Evolutionary conservation across 2,113 vertebrate species (phyloP).

Genomic region (Rattus rattus): DNA sequence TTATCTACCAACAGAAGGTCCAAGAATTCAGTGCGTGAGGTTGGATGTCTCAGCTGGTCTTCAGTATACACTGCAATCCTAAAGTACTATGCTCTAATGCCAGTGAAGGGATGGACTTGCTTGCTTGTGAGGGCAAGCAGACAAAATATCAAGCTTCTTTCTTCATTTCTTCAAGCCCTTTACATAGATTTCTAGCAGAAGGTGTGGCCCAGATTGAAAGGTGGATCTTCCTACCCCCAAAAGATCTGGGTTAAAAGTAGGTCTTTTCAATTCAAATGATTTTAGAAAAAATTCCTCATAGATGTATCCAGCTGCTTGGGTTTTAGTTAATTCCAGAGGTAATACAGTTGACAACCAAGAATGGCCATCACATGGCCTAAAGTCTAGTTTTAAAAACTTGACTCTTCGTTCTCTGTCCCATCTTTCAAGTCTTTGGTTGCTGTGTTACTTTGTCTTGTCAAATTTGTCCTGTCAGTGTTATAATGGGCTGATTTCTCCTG

Average conservation of each 20-base stretch:
- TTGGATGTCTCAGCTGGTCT: too few species aligned
- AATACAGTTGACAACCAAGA: not conserved
- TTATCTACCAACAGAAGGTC: too few species aligned
- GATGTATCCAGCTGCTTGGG: not conserved
- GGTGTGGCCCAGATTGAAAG: not conserved
- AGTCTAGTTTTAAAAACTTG: not conserved
- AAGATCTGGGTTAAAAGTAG: not conserved
- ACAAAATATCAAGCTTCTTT: not conserved
- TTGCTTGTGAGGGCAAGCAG: not conserved
- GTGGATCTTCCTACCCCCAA: not conserved
- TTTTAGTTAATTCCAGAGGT: not conserved
- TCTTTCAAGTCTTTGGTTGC: not conserved
- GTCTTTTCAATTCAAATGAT: not conserved
- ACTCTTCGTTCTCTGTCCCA: slow-evolving; percentile 6
- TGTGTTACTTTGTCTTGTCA: not conserved
- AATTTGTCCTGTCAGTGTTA: not conserved
- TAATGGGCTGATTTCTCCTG: not conserved
- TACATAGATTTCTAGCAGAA: not conserved
- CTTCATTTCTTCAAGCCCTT: not conserved
- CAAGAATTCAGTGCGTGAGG: too few species aligned
- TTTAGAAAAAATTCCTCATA: not conserved
- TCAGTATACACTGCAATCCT: too few species aligned
- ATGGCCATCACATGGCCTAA: not conserved
- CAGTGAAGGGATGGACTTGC: not conserved
- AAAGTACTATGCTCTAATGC: too few species aligned